These are phyloP conservation scores for Sceloporus undulatus DNA, from an alignment of 2,113 vertebrate species.

Conservation along the genomic window DNA sequence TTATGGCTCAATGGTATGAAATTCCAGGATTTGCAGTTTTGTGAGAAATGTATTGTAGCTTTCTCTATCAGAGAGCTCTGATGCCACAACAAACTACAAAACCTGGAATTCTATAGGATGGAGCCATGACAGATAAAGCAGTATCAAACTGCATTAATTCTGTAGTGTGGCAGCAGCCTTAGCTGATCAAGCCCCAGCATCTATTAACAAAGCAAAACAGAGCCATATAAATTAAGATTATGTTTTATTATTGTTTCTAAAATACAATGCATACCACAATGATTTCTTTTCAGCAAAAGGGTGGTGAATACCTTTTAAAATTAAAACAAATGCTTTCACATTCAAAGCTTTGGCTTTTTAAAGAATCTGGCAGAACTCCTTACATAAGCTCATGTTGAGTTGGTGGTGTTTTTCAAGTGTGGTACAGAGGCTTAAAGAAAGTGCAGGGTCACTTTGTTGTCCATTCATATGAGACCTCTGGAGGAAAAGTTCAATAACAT, in stretches of 20 bases:
- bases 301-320: background rate
- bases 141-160: background rate
- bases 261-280: background rate
- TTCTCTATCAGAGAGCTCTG: too few relatives aligned
- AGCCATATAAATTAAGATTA: background rate
- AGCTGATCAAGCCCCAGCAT: background rate
- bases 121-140: too few relatives aligned
- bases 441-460: constrained; percentile 11
- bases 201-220: background rate
- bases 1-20: too few relatives aligned
- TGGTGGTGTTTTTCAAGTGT: background rate
- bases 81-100: too few relatives aligned
- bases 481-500: constrained; percentile 16
- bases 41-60: too few relatives aligned
- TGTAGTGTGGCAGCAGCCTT: background rate
- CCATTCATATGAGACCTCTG: constrained; percentile 33
- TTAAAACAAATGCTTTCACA: background rate
- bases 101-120: too few relatives aligned
- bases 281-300: background rate
- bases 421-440: background rate
- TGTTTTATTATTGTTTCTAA: background rate
- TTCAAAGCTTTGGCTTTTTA: background rate
- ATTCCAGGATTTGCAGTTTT: too few relatives aligned
- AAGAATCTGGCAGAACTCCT: background rate
- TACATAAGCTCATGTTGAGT: background rate